Evolutionary conservation across 2,113 vertebrate genomes (phyloP).

Genomic region (Lepus americanus): DNA sequence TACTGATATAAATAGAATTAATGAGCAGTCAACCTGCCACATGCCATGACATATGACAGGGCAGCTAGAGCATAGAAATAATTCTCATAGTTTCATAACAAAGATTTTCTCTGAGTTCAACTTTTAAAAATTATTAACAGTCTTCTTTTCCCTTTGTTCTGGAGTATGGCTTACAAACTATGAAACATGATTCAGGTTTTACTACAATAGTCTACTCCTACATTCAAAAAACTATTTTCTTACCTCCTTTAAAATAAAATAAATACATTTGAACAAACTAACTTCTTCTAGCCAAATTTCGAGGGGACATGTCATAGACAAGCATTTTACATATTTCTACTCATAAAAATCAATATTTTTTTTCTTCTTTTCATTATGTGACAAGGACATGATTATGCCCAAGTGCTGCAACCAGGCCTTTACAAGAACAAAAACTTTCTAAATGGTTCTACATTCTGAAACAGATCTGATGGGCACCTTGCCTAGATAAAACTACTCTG

Average conservation of each 20-base stretch:
- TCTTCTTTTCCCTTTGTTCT: slow-evolving; percentile 81
- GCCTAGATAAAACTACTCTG: slow-evolving; percentile 55
- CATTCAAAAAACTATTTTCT: slow-evolving; percentile 75
- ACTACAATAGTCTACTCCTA: slow-evolving; percentile 70
- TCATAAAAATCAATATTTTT: neutral
- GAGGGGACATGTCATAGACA: neutral
- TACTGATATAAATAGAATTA: slow-evolving; percentile 99
- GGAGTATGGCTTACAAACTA: slow-evolving; percentile 71
- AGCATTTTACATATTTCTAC: slow-evolving; percentile 52
- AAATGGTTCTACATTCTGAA: slow-evolving; percentile 69
- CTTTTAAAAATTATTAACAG: slow-evolving; percentile 82
- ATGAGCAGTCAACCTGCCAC: slow-evolving; percentile 97
- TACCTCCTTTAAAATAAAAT: slow-evolving; percentile 75
- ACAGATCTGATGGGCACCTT: slow-evolving; percentile 46
- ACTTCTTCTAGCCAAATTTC: slow-evolving; percentile 54
- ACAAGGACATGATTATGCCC: slow-evolving; percentile 15
- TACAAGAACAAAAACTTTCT: slow-evolving; percentile 62
- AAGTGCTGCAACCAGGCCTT: slow-evolving; percentile 58
- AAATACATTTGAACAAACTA: slow-evolving; percentile 53
- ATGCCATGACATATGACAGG: slow-evolving; percentile 91
- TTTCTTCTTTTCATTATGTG: slow-evolving; percentile 68
- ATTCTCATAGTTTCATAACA: slow-evolving; percentile 86
- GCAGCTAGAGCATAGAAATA: slow-evolving; percentile 87
- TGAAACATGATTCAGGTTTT: slow-evolving; percentile 68
- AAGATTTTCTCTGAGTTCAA: slow-evolving; percentile 82